A percentile compares a stretch with the other conserved stretches of the same genome.
phyloP scores from a whole-genome alignment of 2,113 vertebrate species.

The Anoplopoma fimbria region DNA sequence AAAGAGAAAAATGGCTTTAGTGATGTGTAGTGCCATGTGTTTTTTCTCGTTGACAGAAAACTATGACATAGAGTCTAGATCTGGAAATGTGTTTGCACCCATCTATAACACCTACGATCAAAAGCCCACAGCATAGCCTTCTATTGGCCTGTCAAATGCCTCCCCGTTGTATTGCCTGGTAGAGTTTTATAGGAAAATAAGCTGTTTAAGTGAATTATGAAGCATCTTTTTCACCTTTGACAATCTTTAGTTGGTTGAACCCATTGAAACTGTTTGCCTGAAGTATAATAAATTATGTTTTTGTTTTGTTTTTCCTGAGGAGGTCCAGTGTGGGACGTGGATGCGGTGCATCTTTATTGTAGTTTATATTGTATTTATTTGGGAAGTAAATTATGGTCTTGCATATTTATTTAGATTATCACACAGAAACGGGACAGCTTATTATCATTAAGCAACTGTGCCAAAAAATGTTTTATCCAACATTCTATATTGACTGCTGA shows the following conservation, averaged over 20 bases:
- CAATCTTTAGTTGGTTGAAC: conserved; percentile 61
- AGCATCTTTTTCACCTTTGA: conserved; percentile 59
- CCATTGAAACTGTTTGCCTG: conserved; percentile 71
- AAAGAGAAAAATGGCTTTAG: conserved; percentile 47
- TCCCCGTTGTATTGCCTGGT: conserved; percentile 69
- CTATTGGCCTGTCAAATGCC: conserved; percentile 65
- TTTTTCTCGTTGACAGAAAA: conserved; percentile 29
- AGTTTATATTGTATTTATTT: conserved; percentile 86
- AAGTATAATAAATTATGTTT: conserved; percentile 68
- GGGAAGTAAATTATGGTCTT: conserved; percentile 83
- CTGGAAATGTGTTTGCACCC: conserved; percentile 45
- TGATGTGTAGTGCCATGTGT: conserved; percentile 30
- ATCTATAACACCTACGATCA: conserved; percentile 42
- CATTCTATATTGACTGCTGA: conserved; percentile 83
- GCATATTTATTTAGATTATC: conserved; percentile 86
- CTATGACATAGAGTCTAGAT: conserved; percentile 40
- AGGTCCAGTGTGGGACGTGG: conserved; percentile 69
- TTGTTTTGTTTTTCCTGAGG: conserved; percentile 54
- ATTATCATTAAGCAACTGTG: conserved; percentile 85
- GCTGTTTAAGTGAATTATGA: conserved; percentile 62
- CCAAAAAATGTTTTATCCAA: conserved; percentile 85
- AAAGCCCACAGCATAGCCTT: conserved; percentile 67
- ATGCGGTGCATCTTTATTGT: conserved; percentile 85
- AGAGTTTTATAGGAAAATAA: conserved; percentile 51
- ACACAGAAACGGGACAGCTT: conserved; percentile 79